phyloP scores from a whole-genome alignment of 2,797 vertebrate genomes.

The Crypturellus tataupa region DNA sequence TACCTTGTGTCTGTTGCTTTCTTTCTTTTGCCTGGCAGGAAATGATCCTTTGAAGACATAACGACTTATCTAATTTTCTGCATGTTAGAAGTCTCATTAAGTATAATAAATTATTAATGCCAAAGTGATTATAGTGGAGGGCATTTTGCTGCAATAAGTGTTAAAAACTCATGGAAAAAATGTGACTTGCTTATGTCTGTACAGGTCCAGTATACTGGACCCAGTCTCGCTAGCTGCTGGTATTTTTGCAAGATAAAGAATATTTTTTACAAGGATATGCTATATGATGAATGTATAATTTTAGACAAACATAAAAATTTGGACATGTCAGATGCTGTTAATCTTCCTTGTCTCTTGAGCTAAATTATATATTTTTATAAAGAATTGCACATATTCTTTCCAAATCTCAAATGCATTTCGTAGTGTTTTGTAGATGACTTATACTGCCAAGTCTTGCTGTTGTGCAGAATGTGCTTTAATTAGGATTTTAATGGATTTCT shows the following conservation, averaged over 20 bases:
- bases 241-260: background rate
- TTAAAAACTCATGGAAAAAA: background rate
- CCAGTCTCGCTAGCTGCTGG: background rate
- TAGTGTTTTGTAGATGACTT: slow-evolving; percentile 37
- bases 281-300: background rate
- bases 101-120: slow-evolving; percentile 50
- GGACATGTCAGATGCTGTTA: background rate
- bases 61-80: slow-evolving; percentile 25
- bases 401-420: slow-evolving; percentile 43
- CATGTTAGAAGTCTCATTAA: slow-evolving; percentile 54
- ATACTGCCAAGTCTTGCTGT: slow-evolving; percentile 30
- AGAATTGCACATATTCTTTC: background rate
- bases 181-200: background rate
- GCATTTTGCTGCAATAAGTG: background rate
- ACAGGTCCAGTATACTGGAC: background rate
- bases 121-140: background rate
- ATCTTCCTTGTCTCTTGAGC: slow-evolving; percentile 23
- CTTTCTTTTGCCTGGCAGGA: slow-evolving; percentile 1
- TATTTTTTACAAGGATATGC: background rate
- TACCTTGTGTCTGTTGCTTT: background rate
- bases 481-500: slow-evolving; percentile 62
- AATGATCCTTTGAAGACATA: slow-evolving; percentile 42
- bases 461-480: slow-evolving; percentile 63
- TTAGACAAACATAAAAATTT: background rate
- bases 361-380: slow-evolving; percentile 4